phyloP scores from a whole-genome alignment of 53 echinoderm and acorn worm genomes.

The Glandiceps talaboti region DNA sequence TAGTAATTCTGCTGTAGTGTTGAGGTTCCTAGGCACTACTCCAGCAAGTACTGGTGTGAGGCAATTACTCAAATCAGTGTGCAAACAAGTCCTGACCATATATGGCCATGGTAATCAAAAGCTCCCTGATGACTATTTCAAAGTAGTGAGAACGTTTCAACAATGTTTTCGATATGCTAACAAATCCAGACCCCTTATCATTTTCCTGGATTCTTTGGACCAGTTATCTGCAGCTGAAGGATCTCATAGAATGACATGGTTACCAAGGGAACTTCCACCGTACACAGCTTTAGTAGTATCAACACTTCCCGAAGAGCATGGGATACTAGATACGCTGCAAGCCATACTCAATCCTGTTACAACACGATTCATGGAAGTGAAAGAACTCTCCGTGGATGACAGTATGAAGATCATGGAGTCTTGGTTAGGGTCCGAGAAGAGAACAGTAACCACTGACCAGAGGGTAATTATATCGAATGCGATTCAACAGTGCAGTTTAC shows the following conservation, averaged over 20 bases:
- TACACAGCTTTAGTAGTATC: conserved; percentile 26
- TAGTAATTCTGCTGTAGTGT: conserved; percentile 1
- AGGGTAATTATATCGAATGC: conserved; percentile 1
- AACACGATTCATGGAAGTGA: conserved; percentile 9
- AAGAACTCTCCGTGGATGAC: conserved; percentile 16
- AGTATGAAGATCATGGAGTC: conserved; percentile 10
- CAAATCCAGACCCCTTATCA: conserved; percentile 20
- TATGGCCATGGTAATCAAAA: conserved; percentile 1
- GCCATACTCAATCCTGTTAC: conserved; percentile 1
- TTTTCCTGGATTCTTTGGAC: conserved; percentile 32
- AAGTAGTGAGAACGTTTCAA: conserved; percentile 13
- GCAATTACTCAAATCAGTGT: conserved; percentile 11
- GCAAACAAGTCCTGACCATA: conserved; percentile 18
- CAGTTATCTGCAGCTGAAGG: conserved; percentile 29
- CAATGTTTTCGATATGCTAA: conserved; percentile 12
- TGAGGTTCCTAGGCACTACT: conserved; percentile 31
- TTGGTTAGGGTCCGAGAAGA: conserved; percentile 13
- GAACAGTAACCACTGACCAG: conserved; percentile 12
- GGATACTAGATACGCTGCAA: conserved; percentile 20
- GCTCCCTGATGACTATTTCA: conserved; percentile 21
- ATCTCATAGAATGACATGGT: conserved; percentile 32
- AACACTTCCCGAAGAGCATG: conserved; percentile 25
- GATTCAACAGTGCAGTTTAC: conserved; percentile 20
- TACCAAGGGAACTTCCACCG: conserved; percentile 22
- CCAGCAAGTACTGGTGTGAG: conserved; percentile 21